Conservation (phyloP, 2,113 vertebrate genomes). For the Gymnobelideus leadbeateri region DNA sequence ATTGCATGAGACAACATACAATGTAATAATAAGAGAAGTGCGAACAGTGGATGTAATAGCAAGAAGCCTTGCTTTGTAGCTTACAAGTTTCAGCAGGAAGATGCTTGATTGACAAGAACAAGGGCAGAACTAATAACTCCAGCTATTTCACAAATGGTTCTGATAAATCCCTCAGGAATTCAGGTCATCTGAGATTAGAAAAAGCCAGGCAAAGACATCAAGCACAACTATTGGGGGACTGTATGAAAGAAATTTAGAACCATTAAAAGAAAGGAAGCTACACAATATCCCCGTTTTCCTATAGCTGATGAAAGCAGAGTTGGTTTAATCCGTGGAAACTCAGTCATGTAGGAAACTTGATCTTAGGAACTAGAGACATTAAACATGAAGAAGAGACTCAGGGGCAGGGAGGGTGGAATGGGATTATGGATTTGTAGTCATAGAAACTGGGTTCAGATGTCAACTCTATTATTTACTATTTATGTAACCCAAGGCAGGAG, state of each 20-base stretch:
- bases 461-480: neutral
- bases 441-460: neutral
- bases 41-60: conserved; percentile 3
- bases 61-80: conserved; percentile 42
- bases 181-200: neutral
- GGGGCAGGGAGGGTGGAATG: neutral
- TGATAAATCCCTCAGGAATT: conserved; percentile 49
- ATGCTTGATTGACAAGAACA: conserved; percentile 15
- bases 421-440: neutral
- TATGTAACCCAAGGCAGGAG: neutral
- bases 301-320: neutral
- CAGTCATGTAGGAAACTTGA: neutral
- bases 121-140: conserved; percentile 30
- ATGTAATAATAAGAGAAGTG: conserved; percentile 51
- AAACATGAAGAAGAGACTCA: neutral
- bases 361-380: neutral
- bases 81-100: conserved; percentile 48
- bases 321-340: neutral
- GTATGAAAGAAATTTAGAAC: conserved; percentile 5
- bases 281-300: neutral
- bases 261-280: neutral
- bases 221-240: neutral
- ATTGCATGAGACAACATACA: conserved; percentile 54
- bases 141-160: conserved; percentile 36
- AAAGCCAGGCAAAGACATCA: neutral